Evolutionary conservation across 2,113 vertebrate species (phyloP), one percentile per base, ranked within the genome.

Genomic region (Cnemophilus loriae): DNA sequence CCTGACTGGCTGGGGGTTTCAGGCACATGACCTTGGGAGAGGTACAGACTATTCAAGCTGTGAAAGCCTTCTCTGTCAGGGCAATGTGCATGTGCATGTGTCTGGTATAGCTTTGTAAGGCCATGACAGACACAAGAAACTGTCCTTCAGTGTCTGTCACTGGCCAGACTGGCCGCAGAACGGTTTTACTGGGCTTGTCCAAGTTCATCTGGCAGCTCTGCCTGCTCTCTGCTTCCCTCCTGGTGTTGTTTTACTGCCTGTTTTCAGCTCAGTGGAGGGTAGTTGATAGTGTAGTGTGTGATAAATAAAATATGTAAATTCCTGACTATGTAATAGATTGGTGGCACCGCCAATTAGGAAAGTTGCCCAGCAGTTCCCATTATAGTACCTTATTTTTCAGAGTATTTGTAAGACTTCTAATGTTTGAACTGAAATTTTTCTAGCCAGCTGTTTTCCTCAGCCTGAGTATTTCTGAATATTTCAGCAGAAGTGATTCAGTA

Each of bases 11-110:
- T 76, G 77, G n/a, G 86, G 79, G 28, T 53, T 91, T 76, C 44
- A 50, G 61, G 59, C 88, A 63, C 87, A n/a, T 76, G 92, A 82
- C 95, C 95, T 93, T 92, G 84, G 77, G 73, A 96, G 75, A 70
- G 46, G 21, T 9, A 8, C 50, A 71, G 70, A 23, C 49, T 71
- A 4, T 59, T 70, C 61, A 10, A 20, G 32, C 65, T 55, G 50
- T 53, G 50, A 84, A 86, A 91, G 30, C 74, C 32, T 46, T 53
- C 75, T 79, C 39, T 80, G 0, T 41, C 7, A 5, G 47, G 26
- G 32, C 1, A 1, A n/a, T 56, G 53, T 84, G 76, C 0, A 0
- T 63, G 28, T 60, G 19, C 30, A 1, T 44, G 39, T 77, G 71
- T 50, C 41, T 75, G 19, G 5, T 26, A 13, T 4, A 33, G 71